These are phyloP conservation scores for Tor tambroides DNA, from an alignment of 2,113 vertebrate genomes.

Conservation along the genomic window DNA sequence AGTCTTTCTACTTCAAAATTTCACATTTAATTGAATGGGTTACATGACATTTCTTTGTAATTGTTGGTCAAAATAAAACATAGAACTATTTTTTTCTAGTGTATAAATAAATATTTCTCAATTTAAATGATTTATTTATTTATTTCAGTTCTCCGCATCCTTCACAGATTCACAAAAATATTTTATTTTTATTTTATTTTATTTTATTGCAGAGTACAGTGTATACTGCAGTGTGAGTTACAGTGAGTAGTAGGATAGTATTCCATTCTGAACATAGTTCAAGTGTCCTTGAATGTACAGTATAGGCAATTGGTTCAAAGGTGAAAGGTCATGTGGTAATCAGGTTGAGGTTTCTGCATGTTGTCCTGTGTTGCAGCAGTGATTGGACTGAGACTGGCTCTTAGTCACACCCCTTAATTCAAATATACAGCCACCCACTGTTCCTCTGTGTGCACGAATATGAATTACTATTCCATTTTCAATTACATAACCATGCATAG, in stretches of 20 bases:
- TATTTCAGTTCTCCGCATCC: no score
- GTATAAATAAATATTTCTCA: no score
- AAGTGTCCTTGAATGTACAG: not conserved
- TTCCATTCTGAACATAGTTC: not conserved
- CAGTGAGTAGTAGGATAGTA: not conserved
- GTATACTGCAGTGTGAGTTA: not conserved
- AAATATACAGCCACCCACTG: constrained; percentile 20
- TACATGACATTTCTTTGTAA: no score
- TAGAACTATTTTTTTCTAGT: no score
- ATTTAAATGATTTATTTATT: no score
- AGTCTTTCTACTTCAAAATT: no score
- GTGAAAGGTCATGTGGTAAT: not conserved
- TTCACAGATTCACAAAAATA: not conserved
- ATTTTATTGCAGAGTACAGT: not conserved
- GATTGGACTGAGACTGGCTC: not conserved
- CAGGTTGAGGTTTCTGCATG: not conserved
- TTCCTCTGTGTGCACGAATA: not conserved
- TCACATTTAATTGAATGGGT: no score
- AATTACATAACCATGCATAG: constrained; percentile 22
- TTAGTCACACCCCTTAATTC: constrained; percentile 23
- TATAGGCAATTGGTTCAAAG: not conserved
- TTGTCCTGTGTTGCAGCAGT: not conserved
- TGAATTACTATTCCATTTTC: constrained; percentile 24
- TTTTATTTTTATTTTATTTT: not conserved
- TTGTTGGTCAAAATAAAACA: no score